Evolutionary conservation across 2,797 vertebrate species (phyloP).

Genomic region (Acanthopagrus latus): DNA sequence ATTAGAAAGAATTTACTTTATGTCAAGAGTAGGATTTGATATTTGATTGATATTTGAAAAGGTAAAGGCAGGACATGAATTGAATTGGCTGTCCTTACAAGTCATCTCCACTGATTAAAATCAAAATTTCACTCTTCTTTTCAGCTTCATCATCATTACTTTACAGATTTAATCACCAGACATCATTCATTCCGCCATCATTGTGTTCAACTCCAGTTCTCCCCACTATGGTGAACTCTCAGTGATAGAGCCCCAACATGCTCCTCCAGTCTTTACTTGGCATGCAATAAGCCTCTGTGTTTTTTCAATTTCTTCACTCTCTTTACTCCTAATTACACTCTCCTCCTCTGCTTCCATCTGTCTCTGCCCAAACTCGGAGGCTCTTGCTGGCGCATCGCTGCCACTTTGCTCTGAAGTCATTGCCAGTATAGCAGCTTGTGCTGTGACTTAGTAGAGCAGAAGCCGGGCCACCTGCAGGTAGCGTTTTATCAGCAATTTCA

Average conservation of each 20-base stretch:
- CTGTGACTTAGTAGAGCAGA: not conserved
- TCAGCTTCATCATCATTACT: not conserved
- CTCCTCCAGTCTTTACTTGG: not conserved
- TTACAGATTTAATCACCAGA: not conserved
- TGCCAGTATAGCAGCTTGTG: constrained; percentile 27
- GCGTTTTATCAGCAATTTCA: constrained; percentile 2
- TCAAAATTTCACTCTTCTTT: not conserved
- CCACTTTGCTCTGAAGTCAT: constrained; percentile 2
- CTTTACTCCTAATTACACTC: constrained; percentile 33
- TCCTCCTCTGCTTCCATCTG: constrained; percentile 35
- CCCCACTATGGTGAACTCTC: not conserved
- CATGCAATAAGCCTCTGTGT: constrained; percentile 20
- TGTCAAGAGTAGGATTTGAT: not conserved
- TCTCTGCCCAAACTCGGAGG: constrained; percentile 19
- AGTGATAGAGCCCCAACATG: not conserved
- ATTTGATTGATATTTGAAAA: not conserved
- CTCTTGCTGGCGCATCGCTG: constrained; percentile 20
- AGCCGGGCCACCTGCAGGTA: constrained; percentile 1
- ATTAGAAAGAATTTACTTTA: not conserved
- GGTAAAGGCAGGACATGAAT: not conserved
- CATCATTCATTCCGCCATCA: not conserved
- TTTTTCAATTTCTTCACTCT: constrained; percentile 44
- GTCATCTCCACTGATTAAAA: too few relatives aligned
- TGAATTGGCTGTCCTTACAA: not conserved
- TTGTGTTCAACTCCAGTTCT: not conserved